A percentile compares a stretch with the other conserved stretches of the same genome.
Conservation (phyloP, 2,113 vertebrate species). For the Myocastor coypus region DNA sequence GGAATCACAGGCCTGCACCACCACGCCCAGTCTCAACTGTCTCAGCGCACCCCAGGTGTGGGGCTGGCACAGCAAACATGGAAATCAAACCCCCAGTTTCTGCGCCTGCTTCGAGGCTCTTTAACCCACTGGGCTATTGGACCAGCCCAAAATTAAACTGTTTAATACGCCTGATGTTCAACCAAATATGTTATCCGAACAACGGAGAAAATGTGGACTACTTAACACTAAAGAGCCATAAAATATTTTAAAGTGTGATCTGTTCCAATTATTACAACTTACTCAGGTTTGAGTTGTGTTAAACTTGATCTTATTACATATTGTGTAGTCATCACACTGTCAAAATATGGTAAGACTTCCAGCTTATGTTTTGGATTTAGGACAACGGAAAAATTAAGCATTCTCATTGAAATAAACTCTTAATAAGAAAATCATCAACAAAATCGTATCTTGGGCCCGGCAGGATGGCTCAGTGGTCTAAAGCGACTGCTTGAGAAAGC, state of each 20-base stretch:
- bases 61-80: too few species aligned
- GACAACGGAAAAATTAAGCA: background rate
- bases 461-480: too few species aligned
- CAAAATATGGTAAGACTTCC: background rate
- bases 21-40: too few species aligned
- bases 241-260: background rate
- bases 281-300: background rate
- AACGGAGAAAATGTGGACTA: background rate
- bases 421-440: background rate
- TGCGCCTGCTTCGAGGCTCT: too few species aligned
- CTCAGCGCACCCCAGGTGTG: too few species aligned
- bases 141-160: background rate
- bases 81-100: too few species aligned
- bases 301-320: background rate
- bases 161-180: background rate
- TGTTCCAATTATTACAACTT: background rate
- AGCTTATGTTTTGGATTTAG: background rate
- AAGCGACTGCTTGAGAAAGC: too few species aligned
- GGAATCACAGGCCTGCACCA: too few species aligned
- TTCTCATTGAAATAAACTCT: background rate
- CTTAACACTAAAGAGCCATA: background rate
- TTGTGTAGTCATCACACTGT: conserved; percentile 5
- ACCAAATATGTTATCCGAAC: background rate
- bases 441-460: background rate
- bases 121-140: too few species aligned